Conservation (phyloP, 2,888 invertebrate genomes). For the Drosophila mettleri region DNA sequence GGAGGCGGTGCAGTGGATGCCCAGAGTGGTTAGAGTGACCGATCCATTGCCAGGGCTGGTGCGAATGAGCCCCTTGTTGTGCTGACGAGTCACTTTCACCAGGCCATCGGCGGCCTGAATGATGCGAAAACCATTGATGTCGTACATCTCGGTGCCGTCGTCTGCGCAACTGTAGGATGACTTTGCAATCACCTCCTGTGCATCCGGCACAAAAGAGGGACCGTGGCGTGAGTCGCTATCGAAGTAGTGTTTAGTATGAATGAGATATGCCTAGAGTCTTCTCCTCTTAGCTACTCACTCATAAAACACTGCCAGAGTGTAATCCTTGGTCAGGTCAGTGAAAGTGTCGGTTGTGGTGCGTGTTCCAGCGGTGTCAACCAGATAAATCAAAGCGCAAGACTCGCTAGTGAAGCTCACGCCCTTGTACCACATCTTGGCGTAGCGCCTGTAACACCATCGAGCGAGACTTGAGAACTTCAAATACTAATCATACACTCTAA, state of each 20-base stretch:
- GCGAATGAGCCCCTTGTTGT: constrained; percentile 93
- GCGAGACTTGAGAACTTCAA: background rate
- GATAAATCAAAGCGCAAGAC: constrained; percentile 93
- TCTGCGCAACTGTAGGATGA: constrained; percentile 93
- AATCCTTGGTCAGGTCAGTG: constrained; percentile 93
- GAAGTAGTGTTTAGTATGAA: background rate
- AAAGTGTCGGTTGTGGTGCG: constrained; percentile 95
- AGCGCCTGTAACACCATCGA: constrained; percentile 86
- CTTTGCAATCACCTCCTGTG: constrained; percentile 89
- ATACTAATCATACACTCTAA: background rate
- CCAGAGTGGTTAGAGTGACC: constrained; percentile 93
- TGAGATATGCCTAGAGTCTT: background rate
- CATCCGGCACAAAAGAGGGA: constrained; percentile 90
- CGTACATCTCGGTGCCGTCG: constrained; percentile 94
- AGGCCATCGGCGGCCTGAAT: constrained; percentile 94
- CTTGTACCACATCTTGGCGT: constrained; percentile 97
- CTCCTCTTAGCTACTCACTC: constrained; percentile 86
- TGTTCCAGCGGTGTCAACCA: constrained; percentile 95
- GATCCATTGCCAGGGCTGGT: constrained; percentile 94
- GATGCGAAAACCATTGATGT: constrained; percentile 93
- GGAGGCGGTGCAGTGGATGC: constrained; percentile 94
- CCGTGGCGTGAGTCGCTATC: constrained; percentile 90
- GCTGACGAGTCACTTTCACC: constrained; percentile 88
- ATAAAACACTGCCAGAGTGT: constrained; percentile 93
- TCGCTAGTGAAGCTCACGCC: constrained; percentile 96